A percentile compares a stretch with the other conserved stretches of the same genome.
Conservation (phyloP, 2,888 invertebrate genomes). For the Zhuqinia jingwanae region DNA sequence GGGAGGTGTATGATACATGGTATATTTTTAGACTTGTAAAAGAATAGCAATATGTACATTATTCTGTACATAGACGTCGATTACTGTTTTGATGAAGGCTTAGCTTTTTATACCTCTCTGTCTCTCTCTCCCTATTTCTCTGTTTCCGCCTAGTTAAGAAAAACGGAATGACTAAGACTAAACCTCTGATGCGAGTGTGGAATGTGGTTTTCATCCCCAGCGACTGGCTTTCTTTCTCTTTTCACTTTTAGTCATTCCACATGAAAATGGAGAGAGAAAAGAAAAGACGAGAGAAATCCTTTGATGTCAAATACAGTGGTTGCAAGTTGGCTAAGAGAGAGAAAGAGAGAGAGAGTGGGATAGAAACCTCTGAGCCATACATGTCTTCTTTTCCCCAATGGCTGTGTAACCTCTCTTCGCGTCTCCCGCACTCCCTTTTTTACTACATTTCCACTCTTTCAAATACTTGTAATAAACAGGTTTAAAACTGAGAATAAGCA, state of each 20-base stretch:
- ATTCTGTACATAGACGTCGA: constrained; percentile 20
- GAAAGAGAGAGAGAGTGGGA: constrained; percentile 45
- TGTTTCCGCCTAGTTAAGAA: constrained; percentile 53
- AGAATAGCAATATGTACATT: neutral
- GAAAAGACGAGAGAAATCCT: constrained; percentile 76
- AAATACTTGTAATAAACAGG: neutral
- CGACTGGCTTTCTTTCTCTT: constrained; percentile 69
- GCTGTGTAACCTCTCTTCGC: constrained; percentile 63
- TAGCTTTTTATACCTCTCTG: constrained; percentile 9
- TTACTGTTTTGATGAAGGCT: constrained; percentile 54
- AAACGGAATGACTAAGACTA: constrained; percentile 66
- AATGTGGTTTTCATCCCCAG: constrained; percentile 72
- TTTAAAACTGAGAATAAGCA: neutral
- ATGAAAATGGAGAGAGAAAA: constrained; percentile 71
- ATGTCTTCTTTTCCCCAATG: constrained; percentile 69
- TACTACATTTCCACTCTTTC: constrained; percentile 42
- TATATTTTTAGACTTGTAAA: constrained; percentile 1
- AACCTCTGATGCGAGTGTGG: constrained; percentile 68
- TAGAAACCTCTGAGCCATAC: constrained; percentile 68
- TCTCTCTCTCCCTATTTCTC: neutral
- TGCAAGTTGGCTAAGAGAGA: constrained; percentile 55
- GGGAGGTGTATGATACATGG: constrained; percentile 56
- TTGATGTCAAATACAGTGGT: constrained; percentile 79
- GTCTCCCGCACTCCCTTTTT: constrained; percentile 25
- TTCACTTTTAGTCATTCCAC: constrained; percentile 65